Evolutionary conservation across 2,797 vertebrate species (phyloP), one percentile per base, ranked within the genome.

Genomic region (Premnoplex brunnescens): DNA sequence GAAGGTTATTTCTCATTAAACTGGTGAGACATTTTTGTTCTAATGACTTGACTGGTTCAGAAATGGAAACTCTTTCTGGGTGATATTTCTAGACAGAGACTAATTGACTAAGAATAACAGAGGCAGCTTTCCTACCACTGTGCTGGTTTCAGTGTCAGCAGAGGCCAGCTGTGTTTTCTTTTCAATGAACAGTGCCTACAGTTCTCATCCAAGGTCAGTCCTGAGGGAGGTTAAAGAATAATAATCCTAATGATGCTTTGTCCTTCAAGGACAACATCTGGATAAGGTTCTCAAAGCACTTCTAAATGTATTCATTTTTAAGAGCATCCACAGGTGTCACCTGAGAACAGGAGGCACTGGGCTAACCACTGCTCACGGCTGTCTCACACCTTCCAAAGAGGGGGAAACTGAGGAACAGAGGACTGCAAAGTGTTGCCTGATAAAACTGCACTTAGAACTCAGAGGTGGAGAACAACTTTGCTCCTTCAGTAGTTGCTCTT

Each of bases 101-200:
- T 93, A 95, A 93, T 88, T 91, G 88, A 89, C 74, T 91, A 92
- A 95, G 94, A 96, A 95, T 91, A 96, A 95, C 85, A 84, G 43
- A 73, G 94, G 91, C 91, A 83, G 93, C 80, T 95, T 93, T 95
- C 93, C 81, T 79, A 95, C 58, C 73, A 77, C 67, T 52, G 60
- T 56, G 43, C 83, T 95, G 59, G 90, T 79, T 89, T 95, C 91
- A 36, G 89, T 94, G 91, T 85, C 88, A 89, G 92, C 22, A 4
- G 62, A 84, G 94, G 89, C 95, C 95, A 96, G 96, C 96, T 97
- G 96, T 96, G 95, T 97, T 97, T 97, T 93, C 91, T 85, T 96
- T 96, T 60, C 43, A 6, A 55, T 85, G 81, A 96, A 84, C 59
- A 79, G 78, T 94, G 86, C 75, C 81, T 94, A 82, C 66, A 43